Base-by-base conservation (phyloP, 2,888 invertebrate species). In the Papilio protenor region DNA sequence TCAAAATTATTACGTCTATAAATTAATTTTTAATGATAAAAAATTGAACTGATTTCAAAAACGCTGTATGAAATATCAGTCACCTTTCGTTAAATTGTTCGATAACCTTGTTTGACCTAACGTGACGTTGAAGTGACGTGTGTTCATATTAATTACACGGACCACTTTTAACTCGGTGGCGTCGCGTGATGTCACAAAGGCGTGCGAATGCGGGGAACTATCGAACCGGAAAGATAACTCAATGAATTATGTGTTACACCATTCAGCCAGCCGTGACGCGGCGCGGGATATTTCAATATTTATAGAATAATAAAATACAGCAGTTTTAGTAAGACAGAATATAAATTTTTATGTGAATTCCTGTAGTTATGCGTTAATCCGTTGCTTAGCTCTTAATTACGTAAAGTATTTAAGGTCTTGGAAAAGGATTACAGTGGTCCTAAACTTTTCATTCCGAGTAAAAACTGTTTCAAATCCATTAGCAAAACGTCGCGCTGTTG, bases 381-480 rank as follows among this genome's bases (percentile, higher is more conserved):
- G 33, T 33, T 33, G 5, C 33, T 2, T 33, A 33, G 33, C 2
- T 33, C 33, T 33, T 33, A 33, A 33, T 33, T 33, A 33, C 33
- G 33, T 33, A 5, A 33, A 33, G 3, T 5, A 5, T 33, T 33
- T 33, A 33, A 33, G 33, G 33, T 33, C 33, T 33, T 33, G 33
- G 33, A 33, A 33, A 33, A 33, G 33, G 5, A 33, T 5, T 33
- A 33, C 5, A 33, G 5, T 33, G 2, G 4, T 3, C 3, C 33
- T 33, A 33, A 33, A 33, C 33, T 33, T 33, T 33, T 33, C 33
- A 33, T 33, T 33, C 33, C 40, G 10, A 71, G 71, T 52, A 71
- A 27, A 71, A 52, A 49, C 70, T 14, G 23, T 70, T 49, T 70
- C 49, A 49, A 49, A 70, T 70, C 71, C 71, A 71, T 71, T 71